These are phyloP conservation scores for Melipona quadrifasciata DNA, from an alignment of 1,140 invertebrate genomes.

Conservation along the genomic window DNA sequence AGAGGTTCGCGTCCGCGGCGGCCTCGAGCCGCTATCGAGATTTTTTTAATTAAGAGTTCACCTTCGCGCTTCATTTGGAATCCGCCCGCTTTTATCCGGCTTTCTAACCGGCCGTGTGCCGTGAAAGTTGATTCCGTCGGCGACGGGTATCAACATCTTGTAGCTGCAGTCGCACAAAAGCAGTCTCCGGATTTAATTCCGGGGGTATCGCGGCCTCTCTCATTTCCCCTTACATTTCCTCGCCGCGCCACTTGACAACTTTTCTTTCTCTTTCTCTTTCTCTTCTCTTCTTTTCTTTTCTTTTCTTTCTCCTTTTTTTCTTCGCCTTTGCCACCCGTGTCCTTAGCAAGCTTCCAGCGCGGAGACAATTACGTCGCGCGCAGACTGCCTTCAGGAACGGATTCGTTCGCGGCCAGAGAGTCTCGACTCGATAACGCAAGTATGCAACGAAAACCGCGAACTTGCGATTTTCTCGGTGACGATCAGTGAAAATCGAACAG, in stretches of 20 bases:
- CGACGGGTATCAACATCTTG: slow-evolving; percentile 43
- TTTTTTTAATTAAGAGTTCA: slow-evolving; percentile 47
- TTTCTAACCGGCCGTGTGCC: background rate
- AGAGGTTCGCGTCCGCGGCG: background rate
- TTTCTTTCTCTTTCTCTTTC: slow-evolving; percentile 20
- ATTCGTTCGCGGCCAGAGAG: background rate
- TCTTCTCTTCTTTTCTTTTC: background rate
- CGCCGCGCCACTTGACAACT: slow-evolving; percentile 44
- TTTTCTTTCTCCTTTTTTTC: background rate
- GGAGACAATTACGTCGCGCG: slow-evolving; percentile 49
- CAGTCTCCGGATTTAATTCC: slow-evolving; percentile 45
- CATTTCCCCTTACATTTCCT: slow-evolving; percentile 39
- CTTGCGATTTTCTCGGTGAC: too few species aligned
- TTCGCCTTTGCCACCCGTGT: background rate
- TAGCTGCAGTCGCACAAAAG: slow-evolving; percentile 26
- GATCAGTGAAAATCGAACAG: too few species aligned
- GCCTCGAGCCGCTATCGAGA: slow-evolving; percentile 32
- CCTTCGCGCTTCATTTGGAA: slow-evolving; percentile 15
- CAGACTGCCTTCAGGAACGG: slow-evolving; percentile 28
- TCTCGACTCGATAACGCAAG: background rate
- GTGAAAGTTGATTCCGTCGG: slow-evolving; percentile 30
- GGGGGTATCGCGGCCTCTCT: slow-evolving; percentile 37
- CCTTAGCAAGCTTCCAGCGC: slow-evolving; percentile 32
- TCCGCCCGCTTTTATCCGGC: slow-evolving; percentile 21
- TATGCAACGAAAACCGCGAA: too few species aligned